A percentile compares a stretch with the other conserved stretches of the same genome.
Conservation (phyloP, 2,797 vertebrate genomes). For the Scolopax bukidnonensis region DNA sequence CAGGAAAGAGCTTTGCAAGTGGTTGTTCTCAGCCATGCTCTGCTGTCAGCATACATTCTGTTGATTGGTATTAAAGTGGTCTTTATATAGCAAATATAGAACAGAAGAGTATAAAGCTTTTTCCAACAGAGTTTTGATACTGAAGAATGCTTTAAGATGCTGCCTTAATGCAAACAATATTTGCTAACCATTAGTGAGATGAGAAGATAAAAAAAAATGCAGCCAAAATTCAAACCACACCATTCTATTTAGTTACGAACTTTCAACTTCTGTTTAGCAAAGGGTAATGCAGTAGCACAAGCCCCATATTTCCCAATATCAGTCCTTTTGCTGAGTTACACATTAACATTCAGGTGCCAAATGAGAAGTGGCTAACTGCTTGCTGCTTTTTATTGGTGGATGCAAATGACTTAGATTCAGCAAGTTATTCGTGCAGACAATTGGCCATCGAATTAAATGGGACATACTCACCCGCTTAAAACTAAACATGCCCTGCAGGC, state of each 20-base stretch:
- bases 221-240: background rate
- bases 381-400: background rate
- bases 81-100: background rate
- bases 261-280: background rate
- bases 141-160: background rate
- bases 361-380: background rate
- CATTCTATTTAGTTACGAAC: background rate
- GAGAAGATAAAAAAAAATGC: background rate
- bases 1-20: background rate
- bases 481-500: constrained; percentile 4
- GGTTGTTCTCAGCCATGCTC: background rate
- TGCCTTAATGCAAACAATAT: background rate
- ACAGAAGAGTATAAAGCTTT: background rate
- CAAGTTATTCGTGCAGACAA: constrained; percentile 10
- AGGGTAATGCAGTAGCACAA: background rate
- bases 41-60: background rate
- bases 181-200: background rate
- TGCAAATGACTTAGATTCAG: constrained; percentile 19
- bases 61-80: background rate
- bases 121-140: background rate
- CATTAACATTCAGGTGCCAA: background rate
- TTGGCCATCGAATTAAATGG: constrained; percentile 47
- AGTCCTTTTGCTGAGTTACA: background rate
- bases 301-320: background rate
- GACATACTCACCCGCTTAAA: constrained; percentile 12